These are phyloP conservation scores for Ostrea denselamellosa DNA, from an alignment of 1,140 invertebrate genomes.

Conservation along the genomic window DNA sequence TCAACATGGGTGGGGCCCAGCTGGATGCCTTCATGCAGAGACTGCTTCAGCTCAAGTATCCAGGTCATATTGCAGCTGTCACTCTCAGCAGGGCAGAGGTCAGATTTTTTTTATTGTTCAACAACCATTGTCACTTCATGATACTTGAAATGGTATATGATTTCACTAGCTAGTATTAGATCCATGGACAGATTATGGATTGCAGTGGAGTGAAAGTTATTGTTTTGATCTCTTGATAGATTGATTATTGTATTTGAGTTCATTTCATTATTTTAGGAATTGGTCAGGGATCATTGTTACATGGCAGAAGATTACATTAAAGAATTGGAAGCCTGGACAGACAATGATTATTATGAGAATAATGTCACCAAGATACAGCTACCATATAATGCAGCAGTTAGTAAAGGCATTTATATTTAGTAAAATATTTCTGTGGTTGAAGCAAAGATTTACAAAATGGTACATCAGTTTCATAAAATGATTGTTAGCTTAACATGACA, in stretches of 20 bases:
- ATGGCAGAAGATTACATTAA: slow-evolving; percentile 89
- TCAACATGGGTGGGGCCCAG: slow-evolving; percentile 93
- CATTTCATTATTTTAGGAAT: slow-evolving; percentile 81
- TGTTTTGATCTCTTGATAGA: not conserved
- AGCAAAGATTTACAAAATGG: no score
- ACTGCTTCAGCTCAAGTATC: slow-evolving; percentile 95
- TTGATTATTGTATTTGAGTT: not conserved
- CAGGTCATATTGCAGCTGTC: slow-evolving; percentile 91
- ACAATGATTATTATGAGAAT: slow-evolving; percentile 89
- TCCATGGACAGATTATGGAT: no score
- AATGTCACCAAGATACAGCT: slow-evolving; percentile 92
- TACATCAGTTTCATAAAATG: no score
- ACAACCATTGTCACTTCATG: no score
- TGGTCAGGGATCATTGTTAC: slow-evolving; percentile 89
- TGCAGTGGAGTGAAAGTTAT: no score
- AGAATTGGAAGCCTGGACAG: slow-evolving; percentile 89
- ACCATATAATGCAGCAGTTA: slow-evolving; percentile 81
- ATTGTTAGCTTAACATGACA: no score
- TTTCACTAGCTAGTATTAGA: no score
- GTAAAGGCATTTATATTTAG: not conserved
- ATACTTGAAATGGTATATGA: no score
- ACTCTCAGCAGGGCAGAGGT: slow-evolving; percentile 91
- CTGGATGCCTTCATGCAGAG: slow-evolving; percentile 92
- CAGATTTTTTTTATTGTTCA: slow-evolving; percentile 45
- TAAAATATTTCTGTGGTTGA: no score